Percentiles rank a stretch among this genome's conserved stretches.
phyloP scores from a whole-genome alignment of 2,888 invertebrate species.

The Aromia moschata region DNA sequence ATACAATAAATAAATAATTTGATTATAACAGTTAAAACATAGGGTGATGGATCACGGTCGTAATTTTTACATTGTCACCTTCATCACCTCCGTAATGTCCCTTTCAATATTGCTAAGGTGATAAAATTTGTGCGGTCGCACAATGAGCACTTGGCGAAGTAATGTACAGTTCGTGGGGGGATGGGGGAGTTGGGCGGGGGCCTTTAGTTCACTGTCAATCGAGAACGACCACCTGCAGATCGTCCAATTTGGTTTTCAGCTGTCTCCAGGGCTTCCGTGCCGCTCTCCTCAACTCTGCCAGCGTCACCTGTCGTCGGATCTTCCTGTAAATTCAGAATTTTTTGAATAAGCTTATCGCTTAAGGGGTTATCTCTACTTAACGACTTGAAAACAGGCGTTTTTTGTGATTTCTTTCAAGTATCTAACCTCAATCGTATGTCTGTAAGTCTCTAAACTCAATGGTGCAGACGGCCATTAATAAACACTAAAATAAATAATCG shows the following conservation, averaged over 20 bases:
- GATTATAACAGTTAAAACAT: slow-evolving; percentile 42
- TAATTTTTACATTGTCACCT: slow-evolving; percentile 36
- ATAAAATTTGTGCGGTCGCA: slow-evolving; percentile 45
- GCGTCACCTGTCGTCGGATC: slow-evolving; percentile 82
- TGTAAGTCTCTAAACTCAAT: no score
- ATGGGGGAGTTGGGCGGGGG: no score
- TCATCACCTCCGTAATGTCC: slow-evolving; percentile 36
- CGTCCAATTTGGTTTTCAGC: slow-evolving; percentile 64
- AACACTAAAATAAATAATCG: no score
- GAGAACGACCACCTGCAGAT: slow-evolving; percentile 76
- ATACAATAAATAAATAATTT: slow-evolving; percentile 45
- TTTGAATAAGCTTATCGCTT: no score
- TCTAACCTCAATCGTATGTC: no score
- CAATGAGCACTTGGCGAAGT: slow-evolving; percentile 55
- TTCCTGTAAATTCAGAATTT: slow-evolving; percentile 68
- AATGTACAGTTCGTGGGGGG: slow-evolving; percentile 43
- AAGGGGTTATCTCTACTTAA: no score
- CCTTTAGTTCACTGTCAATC: slow-evolving; percentile 69
- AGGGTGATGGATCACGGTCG: slow-evolving; percentile 34
- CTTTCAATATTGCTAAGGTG: slow-evolving; percentile 53
- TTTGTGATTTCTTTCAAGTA: no score
- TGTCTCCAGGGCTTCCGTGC: slow-evolving; percentile 87
- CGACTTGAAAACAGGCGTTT: no score
- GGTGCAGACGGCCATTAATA: no score
- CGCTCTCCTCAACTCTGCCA: slow-evolving; percentile 81